Evolutionary conservation across 1,140 invertebrate genomes (phyloP).

Genomic region (Procambarus virginalis): DNA sequence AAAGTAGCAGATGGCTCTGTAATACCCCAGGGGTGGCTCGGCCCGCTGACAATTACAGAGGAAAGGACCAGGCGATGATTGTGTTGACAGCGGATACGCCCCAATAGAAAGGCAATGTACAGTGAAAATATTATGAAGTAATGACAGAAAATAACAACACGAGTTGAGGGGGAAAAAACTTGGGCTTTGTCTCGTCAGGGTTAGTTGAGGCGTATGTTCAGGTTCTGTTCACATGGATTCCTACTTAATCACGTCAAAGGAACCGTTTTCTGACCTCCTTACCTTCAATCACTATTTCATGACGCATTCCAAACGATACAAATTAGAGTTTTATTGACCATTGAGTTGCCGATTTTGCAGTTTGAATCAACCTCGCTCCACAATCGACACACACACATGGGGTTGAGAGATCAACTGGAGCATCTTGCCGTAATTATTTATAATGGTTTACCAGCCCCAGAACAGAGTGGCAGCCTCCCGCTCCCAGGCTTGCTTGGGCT

Average conservation of each 20-base stretch:
- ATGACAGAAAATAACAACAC: constrained; percentile 6
- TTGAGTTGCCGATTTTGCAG: not conserved
- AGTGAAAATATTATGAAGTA: not conserved
- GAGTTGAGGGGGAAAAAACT: not conserved
- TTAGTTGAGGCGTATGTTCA: not conserved
- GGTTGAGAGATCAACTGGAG: not conserved
- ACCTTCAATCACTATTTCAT: not conserved
- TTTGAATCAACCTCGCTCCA: not conserved
- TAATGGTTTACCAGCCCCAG: too few species aligned
- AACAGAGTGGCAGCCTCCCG: too few species aligned
- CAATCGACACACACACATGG: not conserved
- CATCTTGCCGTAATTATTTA: not conserved
- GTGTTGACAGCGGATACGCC: not conserved
- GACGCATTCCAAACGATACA: not conserved
- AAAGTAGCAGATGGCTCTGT: constrained; percentile 3
- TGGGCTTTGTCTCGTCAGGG: not conserved
- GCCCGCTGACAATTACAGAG: constrained; percentile 14
- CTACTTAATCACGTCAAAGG: not conserved
- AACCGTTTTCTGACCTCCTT: not conserved
- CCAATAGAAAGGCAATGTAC: not conserved
- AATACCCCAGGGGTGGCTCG: not conserved
- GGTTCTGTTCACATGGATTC: not conserved
- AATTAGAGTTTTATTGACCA: not conserved
- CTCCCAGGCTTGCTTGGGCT: too few species aligned
- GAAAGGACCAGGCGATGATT: not conserved